Evolutionary conservation across 2,113 vertebrate species (phyloP).

Genomic region (Pedionomus torquatus): DNA sequence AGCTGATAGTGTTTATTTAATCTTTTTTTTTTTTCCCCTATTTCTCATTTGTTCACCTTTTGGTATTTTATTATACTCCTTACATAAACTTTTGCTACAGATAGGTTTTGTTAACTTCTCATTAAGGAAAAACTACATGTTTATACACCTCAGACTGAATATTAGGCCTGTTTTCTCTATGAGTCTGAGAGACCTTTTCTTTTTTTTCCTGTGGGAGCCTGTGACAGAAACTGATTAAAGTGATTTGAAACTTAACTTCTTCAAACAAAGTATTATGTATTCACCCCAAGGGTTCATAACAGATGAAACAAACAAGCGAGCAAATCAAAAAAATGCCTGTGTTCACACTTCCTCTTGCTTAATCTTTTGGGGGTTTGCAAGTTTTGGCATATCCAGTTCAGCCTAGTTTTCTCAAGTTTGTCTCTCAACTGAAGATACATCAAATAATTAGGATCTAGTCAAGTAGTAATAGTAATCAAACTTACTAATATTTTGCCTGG

Average conservation of each 20-base stretch:
- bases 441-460: not conserved
- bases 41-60: not conserved
- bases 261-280: constrained; percentile 28
- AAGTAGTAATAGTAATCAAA: too few relatives aligned
- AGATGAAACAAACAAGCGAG: not conserved
- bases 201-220: not conserved
- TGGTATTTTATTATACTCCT: not conserved
- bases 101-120: not conserved
- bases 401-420: not conserved
- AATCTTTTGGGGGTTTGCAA: not conserved
- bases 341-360: not conserved
- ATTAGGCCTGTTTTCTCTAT: not conserved
- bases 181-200: not conserved
- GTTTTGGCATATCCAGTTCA: not conserved
- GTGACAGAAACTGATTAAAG: constrained; percentile 26
- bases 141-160: not conserved
- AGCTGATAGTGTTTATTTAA: not conserved
- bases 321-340: not conserved
- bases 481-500: not conserved
- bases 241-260: not conserved
- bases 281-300: not conserved
- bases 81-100: not conserved
- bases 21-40: not conserved
- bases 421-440: not conserved
- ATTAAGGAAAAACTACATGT: not conserved